Evolutionary conservation across 1,140 invertebrate genomes (phyloP), one percentile per base, ranked within the genome.

Genomic region (Saxidomus purpurata): DNA sequence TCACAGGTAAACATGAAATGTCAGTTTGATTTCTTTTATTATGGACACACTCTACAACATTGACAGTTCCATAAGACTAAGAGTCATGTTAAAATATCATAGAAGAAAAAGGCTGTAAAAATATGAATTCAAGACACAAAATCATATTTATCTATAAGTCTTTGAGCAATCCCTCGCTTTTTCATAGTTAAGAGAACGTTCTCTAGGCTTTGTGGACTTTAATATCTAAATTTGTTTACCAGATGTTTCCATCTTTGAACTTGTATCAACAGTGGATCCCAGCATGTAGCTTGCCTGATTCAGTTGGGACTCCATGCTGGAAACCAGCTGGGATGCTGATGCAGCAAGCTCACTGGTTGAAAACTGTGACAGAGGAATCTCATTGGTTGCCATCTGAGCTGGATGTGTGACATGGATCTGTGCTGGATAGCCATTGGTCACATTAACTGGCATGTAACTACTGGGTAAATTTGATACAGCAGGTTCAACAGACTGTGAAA

Each of bases 321-420:
- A 71, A 71, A 71, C 67, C 36, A 71, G 67, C 34, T 71, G 67
- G 28, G 67, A 71, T 13, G 67, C 67, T 19, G 59, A 49, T 31
- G 52, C 71, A 77, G 71, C 38, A 38, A 79, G 38, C 49, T 87
- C 71, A 87, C 77, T 87, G 85, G 85, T 34, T 86, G 83, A 25
- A 31, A 76, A 25, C 11, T 67, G 59, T 17, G 59, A n/a, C 15
- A 74, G 31, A 31, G 43, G n/a, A 28, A 74, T 71, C 15, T 85
- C 63, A 85, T 85, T 85, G 38, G 81, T n/a, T 85, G 67, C 36
- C 34, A 71, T 31, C 6, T 36, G 67, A 6, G 47, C 74, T 22
- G 8, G 69, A 34, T 19, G 17, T 9, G 38, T 17, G 34, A 47
- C 83, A 25, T 71, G 69, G 34, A 85, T 38, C 11, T 74, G 3